Percentiles rank a stretch among this genome's conserved stretches.
Conservation (phyloP, 2,797 vertebrate species). For the Chloroceryle inda region DNA sequence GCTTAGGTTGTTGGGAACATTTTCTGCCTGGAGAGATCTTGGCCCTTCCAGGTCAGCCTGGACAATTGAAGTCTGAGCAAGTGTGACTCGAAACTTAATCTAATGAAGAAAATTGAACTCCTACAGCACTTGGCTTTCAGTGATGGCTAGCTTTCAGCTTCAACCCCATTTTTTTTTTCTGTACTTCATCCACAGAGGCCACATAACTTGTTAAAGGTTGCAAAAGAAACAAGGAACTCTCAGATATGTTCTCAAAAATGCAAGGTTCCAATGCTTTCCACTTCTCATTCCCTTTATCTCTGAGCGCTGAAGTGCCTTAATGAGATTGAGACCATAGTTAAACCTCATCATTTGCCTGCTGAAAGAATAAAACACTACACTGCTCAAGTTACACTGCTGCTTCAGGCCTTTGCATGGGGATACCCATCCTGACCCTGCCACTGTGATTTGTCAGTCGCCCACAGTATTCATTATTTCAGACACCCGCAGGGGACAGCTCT, state of each 20-base stretch:
- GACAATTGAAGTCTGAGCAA: neutral
- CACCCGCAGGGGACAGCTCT: neutral
- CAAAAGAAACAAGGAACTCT: neutral
- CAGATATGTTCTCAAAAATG: neutral
- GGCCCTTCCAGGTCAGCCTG: neutral
- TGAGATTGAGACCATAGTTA: neutral
- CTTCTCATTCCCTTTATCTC: neutral
- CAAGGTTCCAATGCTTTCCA: neutral
- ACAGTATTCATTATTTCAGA: neutral
- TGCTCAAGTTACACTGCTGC: neutral
- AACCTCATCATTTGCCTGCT: neutral
- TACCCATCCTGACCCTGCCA: neutral
- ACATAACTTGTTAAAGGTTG: neutral
- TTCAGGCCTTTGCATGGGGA: neutral
- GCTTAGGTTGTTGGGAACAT: neutral
- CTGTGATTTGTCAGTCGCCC: neutral
- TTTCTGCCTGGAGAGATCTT: neutral
- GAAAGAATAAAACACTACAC: neutral
- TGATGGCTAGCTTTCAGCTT: neutral
- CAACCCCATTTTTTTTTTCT: neutral
- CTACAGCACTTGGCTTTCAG: neutral
- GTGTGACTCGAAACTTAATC: neutral
- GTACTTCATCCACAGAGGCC: neutral
- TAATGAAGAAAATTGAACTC: neutral
- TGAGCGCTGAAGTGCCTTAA: neutral